Conservation (phyloP, 2,797 vertebrate species). For the Bovichtus variegatus region DNA sequence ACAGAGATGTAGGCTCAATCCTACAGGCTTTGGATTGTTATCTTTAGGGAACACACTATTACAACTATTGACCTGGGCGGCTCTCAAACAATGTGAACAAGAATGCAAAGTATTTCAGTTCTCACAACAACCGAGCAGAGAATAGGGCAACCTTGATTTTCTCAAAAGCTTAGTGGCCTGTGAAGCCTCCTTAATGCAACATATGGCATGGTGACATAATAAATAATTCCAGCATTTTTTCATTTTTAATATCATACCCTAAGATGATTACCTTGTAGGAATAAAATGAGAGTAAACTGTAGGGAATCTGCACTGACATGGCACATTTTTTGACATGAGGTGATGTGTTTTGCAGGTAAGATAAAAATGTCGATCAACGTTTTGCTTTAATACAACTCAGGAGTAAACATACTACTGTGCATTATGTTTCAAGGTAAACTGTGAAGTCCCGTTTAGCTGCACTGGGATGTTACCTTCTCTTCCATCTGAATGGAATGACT, state of each 20-base stretch:
- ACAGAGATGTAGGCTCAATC: slow-evolving; percentile 68
- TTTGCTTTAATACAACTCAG: background rate
- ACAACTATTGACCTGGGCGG: slow-evolving; percentile 73
- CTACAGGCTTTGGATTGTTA: slow-evolving; percentile 74
- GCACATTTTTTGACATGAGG: background rate
- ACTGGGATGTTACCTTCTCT: background rate
- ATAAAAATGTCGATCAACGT: slow-evolving; percentile 12
- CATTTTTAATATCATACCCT: background rate
- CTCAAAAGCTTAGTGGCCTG: slow-evolving; percentile 59
- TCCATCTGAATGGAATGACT: background rate
- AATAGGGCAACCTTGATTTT: slow-evolving; percentile 66
- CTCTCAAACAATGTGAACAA: slow-evolving; percentile 79
- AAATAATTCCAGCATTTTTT: background rate
- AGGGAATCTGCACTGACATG: background rate
- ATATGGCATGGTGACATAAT: slow-evolving; percentile 61
- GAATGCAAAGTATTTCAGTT: slow-evolving; percentile 81
- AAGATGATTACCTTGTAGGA: background rate
- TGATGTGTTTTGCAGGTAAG: background rate
- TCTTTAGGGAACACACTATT: slow-evolving; percentile 73
- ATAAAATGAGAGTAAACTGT: background rate
- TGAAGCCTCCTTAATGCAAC: slow-evolving; percentile 46
- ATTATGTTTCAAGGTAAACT: background rate
- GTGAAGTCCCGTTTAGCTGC: background rate
- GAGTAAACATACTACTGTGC: background rate
- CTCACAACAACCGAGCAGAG: slow-evolving; percentile 72